Evolutionary conservation across 2,113 vertebrate species (phyloP).

Genomic region (Vicugna pacos): DNA sequence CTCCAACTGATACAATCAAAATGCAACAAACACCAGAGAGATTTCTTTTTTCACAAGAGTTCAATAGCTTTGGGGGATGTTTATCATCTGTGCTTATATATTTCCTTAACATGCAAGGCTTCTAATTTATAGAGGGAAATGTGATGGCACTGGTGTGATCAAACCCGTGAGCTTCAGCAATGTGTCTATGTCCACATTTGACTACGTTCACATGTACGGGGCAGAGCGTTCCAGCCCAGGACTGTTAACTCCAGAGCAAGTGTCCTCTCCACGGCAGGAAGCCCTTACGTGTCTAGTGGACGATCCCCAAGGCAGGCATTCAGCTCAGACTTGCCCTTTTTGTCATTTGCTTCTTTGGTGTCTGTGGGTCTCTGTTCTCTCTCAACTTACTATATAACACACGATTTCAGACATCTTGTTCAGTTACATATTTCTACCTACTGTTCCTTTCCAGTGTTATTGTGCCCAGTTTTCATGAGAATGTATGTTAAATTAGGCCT

Average conservation of each 20-base stretch:
- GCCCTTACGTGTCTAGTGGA: background rate
- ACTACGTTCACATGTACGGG: background rate
- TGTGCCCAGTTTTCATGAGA: background rate
- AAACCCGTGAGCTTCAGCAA: background rate
- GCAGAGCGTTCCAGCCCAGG: background rate
- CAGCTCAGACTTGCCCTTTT: background rate
- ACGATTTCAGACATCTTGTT: background rate
- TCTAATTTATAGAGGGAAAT: no score
- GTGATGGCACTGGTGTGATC: no score
- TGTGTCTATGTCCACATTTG: background rate
- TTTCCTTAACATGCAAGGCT: no score
- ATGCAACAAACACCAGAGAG: background rate
- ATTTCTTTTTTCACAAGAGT: background rate
- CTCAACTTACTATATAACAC: background rate
- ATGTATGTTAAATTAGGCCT: background rate
- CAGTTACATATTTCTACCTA: background rate
- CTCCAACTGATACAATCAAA: background rate
- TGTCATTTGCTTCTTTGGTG: background rate
- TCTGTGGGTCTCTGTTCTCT: background rate
- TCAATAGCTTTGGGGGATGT: background rate
- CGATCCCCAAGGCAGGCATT: background rate
- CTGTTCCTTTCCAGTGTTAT: background rate
- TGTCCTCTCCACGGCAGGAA: background rate
- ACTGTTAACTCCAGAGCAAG: background rate
- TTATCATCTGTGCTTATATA: no score